Conservation (phyloP, 2,113 vertebrate genomes). For the Plecturocebus donacophilus region DNA sequence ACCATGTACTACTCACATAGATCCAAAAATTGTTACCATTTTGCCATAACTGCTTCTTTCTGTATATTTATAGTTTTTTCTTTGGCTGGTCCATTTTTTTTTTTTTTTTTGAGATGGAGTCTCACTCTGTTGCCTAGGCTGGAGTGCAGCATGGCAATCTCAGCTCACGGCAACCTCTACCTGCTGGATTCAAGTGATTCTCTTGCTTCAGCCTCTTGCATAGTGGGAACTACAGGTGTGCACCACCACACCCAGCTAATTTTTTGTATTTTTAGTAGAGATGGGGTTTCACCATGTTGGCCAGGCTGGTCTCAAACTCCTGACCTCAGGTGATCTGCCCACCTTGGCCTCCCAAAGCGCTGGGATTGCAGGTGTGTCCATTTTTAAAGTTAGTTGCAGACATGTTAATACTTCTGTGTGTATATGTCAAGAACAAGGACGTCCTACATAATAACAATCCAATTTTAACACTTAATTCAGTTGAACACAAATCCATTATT, state of each 20-base stretch:
- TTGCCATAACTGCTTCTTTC: not conserved
- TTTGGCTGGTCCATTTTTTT: not conserved
- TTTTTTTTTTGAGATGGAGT: not conserved
- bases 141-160: not conserved
- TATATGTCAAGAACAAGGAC: not conserved
- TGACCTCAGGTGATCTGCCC: not conserved
- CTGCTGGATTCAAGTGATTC: not conserved
- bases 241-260: not conserved
- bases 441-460: not conserved
- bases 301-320: not conserved
- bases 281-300: not conserved
- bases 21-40: not conserved
- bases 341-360: not conserved
- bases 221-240: not conserved
- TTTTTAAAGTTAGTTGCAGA: constrained; percentile 20
- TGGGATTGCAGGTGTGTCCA: not conserved
- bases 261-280: not conserved
- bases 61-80: not conserved
- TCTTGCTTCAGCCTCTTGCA: not conserved
- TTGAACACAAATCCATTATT: constrained; percentile 8
- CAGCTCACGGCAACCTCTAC: not conserved
- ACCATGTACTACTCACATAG: not conserved
- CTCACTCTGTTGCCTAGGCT: not conserved
- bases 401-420: not conserved
- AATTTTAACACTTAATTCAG: not conserved